Evolutionary conservation across 2,113 vertebrate species (phyloP).

Genomic region (Eudyptes chrysolophus): DNA sequence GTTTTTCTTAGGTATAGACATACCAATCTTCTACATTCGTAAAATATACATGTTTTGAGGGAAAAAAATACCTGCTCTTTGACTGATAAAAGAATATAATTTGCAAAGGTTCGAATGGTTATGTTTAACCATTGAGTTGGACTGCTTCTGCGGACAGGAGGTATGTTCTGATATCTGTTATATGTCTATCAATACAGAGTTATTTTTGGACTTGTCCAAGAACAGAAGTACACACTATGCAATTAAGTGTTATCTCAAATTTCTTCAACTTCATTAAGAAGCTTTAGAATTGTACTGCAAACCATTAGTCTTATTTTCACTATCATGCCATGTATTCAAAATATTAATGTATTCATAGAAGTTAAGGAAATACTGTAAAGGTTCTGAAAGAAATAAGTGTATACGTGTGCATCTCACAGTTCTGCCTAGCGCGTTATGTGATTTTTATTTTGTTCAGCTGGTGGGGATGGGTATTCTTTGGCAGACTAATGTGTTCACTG

Average conservation of each 20-base stretch:
- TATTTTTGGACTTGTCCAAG: neutral
- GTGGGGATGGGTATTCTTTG: neutral
- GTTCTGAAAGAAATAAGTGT: neutral
- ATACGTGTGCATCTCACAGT: neutral
- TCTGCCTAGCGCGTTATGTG: neutral
- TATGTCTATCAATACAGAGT: neutral
- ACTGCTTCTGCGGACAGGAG: neutral
- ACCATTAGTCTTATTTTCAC: neutral
- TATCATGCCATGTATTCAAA: neutral
- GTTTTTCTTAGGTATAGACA: neutral
- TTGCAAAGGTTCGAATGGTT: neutral
- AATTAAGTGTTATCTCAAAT: neutral
- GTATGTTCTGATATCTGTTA: neutral
- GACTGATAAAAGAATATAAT: neutral
- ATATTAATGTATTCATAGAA: neutral
- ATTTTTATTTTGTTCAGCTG: neutral
- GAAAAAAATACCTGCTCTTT: neutral
- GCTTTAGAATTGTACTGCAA: neutral
- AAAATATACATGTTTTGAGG: neutral
- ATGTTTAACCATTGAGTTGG: neutral
- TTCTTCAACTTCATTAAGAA: neutral
- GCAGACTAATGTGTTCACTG: neutral
- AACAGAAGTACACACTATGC: neutral
- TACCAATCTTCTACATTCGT: neutral
- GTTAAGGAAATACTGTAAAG: neutral